These are phyloP conservation scores for Lepisosteus oculatus DNA, from an alignment of 2,113 vertebrate species.

Conservation along the genomic window DNA sequence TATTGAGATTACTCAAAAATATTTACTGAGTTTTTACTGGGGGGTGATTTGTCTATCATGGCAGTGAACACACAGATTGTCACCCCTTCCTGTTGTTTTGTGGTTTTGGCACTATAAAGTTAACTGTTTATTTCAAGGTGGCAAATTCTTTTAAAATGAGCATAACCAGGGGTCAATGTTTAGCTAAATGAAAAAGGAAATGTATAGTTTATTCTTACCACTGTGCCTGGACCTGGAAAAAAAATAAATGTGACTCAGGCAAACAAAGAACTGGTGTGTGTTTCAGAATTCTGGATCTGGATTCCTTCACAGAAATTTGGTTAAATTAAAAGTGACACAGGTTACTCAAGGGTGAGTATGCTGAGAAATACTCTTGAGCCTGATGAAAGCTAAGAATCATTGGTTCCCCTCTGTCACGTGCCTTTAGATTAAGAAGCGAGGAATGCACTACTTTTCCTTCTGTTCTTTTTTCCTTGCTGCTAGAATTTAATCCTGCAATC, in stretches of 20 bases:
- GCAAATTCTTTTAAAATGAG: constrained; percentile 85
- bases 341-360: constrained; percentile 80
- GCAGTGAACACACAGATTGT: no score
- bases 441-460: constrained; percentile 39
- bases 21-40: no score
- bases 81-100: constrained; percentile 31
- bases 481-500: background rate
- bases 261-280: constrained; percentile 92
- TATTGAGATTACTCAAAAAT: no score
- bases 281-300: constrained; percentile 83
- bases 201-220: constrained; percentile 68
- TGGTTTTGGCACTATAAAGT: constrained; percentile 54
- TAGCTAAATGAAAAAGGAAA: constrained; percentile 79
- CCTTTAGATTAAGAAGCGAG: constrained; percentile 56
- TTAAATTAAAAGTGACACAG: constrained; percentile 84
- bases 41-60: no score
- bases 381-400: constrained; percentile 59
- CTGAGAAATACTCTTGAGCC: constrained; percentile 53
- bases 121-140: constrained; percentile 77
- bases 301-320: constrained; percentile 73
- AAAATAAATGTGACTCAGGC: constrained; percentile 59
- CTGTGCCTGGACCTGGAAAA: constrained; percentile 51
- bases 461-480: background rate
- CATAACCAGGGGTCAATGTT: constrained; percentile 71
- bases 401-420: constrained; percentile 62